These are phyloP conservation scores for Epicampocera succincta DNA, from an alignment of 2,888 invertebrate genomes.

Conservation along the genomic window DNA sequence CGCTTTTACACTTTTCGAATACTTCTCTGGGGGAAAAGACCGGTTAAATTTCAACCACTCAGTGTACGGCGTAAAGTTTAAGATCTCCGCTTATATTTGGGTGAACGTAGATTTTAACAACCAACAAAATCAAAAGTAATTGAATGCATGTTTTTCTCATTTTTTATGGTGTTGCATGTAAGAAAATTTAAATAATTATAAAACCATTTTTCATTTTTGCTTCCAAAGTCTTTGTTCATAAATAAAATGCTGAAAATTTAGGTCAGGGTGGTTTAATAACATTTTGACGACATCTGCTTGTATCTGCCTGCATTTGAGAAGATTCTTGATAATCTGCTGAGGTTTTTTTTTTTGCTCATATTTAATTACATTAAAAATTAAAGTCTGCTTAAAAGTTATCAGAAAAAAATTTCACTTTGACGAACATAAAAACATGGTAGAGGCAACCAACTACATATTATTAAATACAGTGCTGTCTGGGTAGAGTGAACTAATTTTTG, in stretches of 20 bases:
- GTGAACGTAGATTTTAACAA: conserved; percentile 20
- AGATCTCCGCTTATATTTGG: background rate
- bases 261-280: conserved; percentile 53
- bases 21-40: conserved; percentile 40
- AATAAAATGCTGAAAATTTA: conserved; percentile 8
- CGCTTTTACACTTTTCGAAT: conserved; percentile 9
- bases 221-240: conserved; percentile 12
- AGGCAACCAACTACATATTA: no score
- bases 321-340: conserved; percentile 26
- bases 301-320: conserved; percentile 11
- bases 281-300: conserved; percentile 30
- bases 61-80: background rate
- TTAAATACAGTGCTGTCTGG: no score
- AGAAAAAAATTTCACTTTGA: no score
- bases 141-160: conserved; percentile 12
- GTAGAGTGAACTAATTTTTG: no score
- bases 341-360: conserved; percentile 19
- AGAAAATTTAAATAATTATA: conserved; percentile 28
- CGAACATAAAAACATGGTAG: no score
- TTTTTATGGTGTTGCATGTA: conserved; percentile 1
- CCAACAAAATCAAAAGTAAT: conserved; percentile 35
- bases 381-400: background rate
- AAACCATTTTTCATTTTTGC: conserved; percentile 13
- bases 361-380: conserved; percentile 9
- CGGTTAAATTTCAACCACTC: conserved; percentile 23